Conservation (phyloP, 2,797 vertebrate genomes). For the Emys orbicularis region DNA sequence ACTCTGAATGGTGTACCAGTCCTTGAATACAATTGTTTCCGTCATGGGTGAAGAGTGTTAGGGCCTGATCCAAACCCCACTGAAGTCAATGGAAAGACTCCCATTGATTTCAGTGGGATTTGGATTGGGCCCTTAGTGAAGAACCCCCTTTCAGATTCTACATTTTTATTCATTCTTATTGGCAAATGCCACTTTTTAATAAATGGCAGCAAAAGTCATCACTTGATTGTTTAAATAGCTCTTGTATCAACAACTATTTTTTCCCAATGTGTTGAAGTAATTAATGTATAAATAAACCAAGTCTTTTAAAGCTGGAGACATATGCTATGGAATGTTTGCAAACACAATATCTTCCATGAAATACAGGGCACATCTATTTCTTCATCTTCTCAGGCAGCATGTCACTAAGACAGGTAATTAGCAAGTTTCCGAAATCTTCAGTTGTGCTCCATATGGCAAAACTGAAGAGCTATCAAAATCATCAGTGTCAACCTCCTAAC, state of each 20-base stretch:
- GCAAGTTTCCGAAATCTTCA: conserved; percentile 18
- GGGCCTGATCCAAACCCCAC: background rate
- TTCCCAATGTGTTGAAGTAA: conserved; percentile 56
- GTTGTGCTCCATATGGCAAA: conserved; percentile 26
- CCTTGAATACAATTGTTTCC: background rate
- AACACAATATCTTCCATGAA: conserved; percentile 19
- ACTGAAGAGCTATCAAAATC: background rate
- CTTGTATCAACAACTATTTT: conserved; percentile 69
- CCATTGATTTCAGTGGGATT: background rate
- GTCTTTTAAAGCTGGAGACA: conserved; percentile 67
- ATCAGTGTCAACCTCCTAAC: background rate
- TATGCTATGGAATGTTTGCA: conserved; percentile 67
- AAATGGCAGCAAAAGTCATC: conserved; percentile 28
- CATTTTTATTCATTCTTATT: conserved; percentile 21
- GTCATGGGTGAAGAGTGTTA: background rate
- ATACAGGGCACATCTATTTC: conserved; percentile 9
- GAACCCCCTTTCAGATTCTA: rapidly evolving
- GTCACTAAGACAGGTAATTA: conserved; percentile 47
- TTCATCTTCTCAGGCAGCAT: conserved; percentile 31
- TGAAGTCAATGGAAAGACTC: background rate
- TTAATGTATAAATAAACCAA: conserved; percentile 72
- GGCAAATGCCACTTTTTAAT: conserved; percentile 4
- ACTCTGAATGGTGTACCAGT: rapidly evolving
- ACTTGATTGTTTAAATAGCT: conserved; percentile 61
- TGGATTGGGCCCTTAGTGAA: background rate